Conservation (phyloP, 2,797 vertebrate genomes). For the Schizopygopsis pylzovi region DNA sequence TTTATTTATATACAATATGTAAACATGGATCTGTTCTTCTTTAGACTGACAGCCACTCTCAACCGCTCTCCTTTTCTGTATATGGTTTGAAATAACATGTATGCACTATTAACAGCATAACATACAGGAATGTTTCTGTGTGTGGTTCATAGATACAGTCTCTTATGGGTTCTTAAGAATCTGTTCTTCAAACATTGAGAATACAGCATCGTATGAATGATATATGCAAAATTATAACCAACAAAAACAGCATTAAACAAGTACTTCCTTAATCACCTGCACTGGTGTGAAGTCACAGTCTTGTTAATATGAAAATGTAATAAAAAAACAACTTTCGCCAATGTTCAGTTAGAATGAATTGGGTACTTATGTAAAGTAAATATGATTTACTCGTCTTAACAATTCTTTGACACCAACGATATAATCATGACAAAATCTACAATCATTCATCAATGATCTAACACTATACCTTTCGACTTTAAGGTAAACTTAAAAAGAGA, state of each 20-base stretch:
- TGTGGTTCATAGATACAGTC: conserved; percentile 15
- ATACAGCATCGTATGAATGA: background rate
- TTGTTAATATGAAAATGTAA: background rate
- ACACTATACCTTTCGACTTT: background rate
- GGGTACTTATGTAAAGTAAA: background rate
- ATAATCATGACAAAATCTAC: conserved; percentile 5
- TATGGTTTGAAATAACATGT: conserved; percentile 49
- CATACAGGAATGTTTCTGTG: conserved; percentile 37
- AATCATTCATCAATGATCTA: conserved; percentile 8
- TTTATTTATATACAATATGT: conserved; percentile 70
- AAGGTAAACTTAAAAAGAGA: conserved; percentile 16
- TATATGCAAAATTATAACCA: background rate
- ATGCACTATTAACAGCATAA: conserved; percentile 44
- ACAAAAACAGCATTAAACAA: conserved; percentile 16
- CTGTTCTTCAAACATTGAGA: conserved; percentile 1
- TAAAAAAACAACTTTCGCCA: background rate
- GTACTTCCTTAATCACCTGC: background rate
- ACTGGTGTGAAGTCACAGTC: conserved; percentile 4
- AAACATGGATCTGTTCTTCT: conserved; percentile 60
- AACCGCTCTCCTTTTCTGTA: conserved; percentile 33
- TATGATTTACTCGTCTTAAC: background rate
- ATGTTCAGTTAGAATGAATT: conserved; percentile 2
- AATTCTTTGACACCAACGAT: conserved; percentile 3
- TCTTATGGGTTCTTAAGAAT: background rate
- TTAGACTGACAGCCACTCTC: conserved; percentile 46